Percentiles rank a stretch among this genome's conserved stretches.
These are phyloP conservation scores for Brachyhypopomus occidentalis DNA, from an alignment of 2,113 vertebrate species.

Conservation along the genomic window DNA sequence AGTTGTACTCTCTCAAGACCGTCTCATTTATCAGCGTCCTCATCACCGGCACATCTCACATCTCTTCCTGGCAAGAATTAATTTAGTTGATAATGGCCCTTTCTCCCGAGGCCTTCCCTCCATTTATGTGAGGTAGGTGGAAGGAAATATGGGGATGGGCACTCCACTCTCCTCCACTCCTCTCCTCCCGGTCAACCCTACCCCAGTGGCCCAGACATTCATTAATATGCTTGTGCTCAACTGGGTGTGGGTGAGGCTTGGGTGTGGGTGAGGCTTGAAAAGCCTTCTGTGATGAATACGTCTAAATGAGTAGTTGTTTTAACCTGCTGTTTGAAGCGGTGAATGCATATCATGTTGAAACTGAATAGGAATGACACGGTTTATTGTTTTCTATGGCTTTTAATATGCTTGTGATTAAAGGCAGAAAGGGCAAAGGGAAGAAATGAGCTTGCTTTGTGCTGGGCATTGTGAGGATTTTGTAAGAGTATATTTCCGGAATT, in stretches of 20 bases:
- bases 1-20: constrained; percentile 22
- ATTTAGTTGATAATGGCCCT: constrained; percentile 47
- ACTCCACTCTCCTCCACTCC: background rate
- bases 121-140: constrained; percentile 25
- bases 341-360: too few relatives aligned
- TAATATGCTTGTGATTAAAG: too few relatives aligned
- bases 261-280: too few relatives aligned
- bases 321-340: background rate
- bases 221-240: too few relatives aligned
- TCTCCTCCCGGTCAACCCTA: background rate
- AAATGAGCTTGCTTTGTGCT: too few relatives aligned
- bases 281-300: background rate
- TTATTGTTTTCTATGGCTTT: too few relatives aligned
- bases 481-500: too few relatives aligned
- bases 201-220: too few relatives aligned
- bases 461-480: too few relatives aligned
- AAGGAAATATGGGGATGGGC: constrained; percentile 37
- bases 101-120: constrained; percentile 32
- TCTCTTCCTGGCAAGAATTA: constrained; percentile 44
- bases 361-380: too few relatives aligned
- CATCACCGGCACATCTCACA: constrained; percentile 36
- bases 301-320: background rate
- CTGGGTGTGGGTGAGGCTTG: too few relatives aligned
- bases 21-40: constrained; percentile 50
- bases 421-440: too few relatives aligned